Base-by-base conservation (phyloP, 92 coral and sea anemone species). In the Blastomussa wellsi region DNA sequence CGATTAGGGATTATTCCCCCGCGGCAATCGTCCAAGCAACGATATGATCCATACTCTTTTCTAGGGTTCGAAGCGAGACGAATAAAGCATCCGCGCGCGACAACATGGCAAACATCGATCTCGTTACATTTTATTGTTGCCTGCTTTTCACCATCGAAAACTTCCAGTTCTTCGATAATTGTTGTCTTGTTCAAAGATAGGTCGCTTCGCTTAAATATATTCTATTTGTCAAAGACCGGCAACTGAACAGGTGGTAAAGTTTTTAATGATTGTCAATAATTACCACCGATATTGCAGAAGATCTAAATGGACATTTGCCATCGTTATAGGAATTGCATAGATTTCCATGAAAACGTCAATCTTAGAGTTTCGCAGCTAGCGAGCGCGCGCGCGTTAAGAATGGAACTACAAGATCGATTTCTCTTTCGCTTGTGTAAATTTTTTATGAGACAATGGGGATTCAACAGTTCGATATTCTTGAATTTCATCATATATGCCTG, bases 161-260 rank as follows among this genome's bases (percentile, higher is more conserved):
- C 5, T 26, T 7, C 9, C 15, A n/a, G 67, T 60, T 60, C 15
- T n/a, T 28, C 67, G 33, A n/a, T n/a, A 60, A 26, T 8, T 28
- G 67, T 33, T 26, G 67, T 20, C 57, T 51, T 7, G 31, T 15
- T 14, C 14, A 6, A 24, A 24, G 65, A 59, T 59, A n/a, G 2
- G 22, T 44, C 2, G 32, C n/a, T 47, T 48, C 7, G 33, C 36
- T 29, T 77, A 77, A 52, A 77, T 35, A 38, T 16, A 53, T 77
- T 76, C 55, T 17, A 19, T 38, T 39, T 24, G 42, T 69, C 48
- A 36, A 69, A 69, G 3, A 19, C 29, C 74, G 42, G 74, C n/a
- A 33, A 69, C n/a, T n/a, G n/a, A 69, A 69, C 74, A 69, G 74
- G 74, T 69, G 74, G 74, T 7, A 36, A 17, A 26, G 10, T 36